Evolutionary conservation across 2,888 invertebrate species (phyloP).

Genomic region (Eupithecia insigniata): DNA sequence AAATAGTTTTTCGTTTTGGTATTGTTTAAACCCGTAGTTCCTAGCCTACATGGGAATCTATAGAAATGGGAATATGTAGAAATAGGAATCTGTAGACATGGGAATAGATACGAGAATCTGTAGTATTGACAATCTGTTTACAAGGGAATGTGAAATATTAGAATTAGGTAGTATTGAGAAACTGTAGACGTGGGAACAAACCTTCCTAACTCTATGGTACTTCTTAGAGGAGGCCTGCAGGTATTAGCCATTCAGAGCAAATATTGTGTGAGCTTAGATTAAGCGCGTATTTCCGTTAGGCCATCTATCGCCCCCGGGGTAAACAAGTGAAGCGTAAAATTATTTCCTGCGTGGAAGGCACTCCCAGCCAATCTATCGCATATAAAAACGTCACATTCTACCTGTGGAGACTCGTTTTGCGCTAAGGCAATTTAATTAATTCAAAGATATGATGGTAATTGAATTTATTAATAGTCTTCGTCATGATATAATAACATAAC

Average conservation of each 20-base stretch:
- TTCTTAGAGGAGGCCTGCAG: no score
- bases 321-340: slow-evolving; percentile 71
- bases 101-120: no score
- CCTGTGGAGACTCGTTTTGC: slow-evolving; percentile 7
- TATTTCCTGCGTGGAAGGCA: slow-evolving; percentile 63
- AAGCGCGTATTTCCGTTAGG: slow-evolving; percentile 18
- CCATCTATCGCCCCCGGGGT: slow-evolving; percentile 39
- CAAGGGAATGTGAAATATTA: no score
- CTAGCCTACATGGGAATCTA: no score
- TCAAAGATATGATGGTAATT: slow-evolving; percentile 8
- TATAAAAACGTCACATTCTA: slow-evolving; percentile 61
- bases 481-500: background rate
- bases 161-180: no score
- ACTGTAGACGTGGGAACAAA: no score
- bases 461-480: slow-evolving; percentile 6
- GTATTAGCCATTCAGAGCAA: background rate
- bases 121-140: no score
- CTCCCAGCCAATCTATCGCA: slow-evolving; percentile 40
- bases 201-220: no score
- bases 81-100: no score
- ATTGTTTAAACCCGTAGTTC: background rate
- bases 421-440: slow-evolving; percentile 9
- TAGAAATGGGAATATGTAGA: no score
- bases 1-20: background rate
- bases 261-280: slow-evolving; percentile 14